Base-by-base conservation (phyloP, 2,888 invertebrate species). In the Graphium colonna region DNA sequence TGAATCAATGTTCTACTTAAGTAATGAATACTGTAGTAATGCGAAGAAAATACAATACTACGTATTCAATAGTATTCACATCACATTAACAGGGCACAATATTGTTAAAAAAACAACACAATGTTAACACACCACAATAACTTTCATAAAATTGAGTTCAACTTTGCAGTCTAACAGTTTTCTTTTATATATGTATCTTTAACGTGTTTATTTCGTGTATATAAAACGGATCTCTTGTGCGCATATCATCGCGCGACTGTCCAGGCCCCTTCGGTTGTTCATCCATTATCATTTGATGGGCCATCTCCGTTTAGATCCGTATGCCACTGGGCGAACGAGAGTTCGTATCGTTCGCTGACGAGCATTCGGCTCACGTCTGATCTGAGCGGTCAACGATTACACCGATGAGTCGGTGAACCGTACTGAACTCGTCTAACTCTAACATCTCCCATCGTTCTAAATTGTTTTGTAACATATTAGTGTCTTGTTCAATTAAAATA, bases 221-320 rank as follows among this genome's bases (percentile, higher is more conserved):
- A 21, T 5, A 5, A 3, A 21, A 63, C 65, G 63, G 65, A 67
- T 64, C 54, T 63, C 68, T 70, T 68, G 75, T 79, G 79, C 85
- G 80, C 82, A 82, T 76, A 79, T 73, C 72, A 71, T 44, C 65
- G 66, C 60, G 62, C 70, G 69, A 77, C 74, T 77, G 79, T 62
- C 77, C 79, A 78, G 84, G 82, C 86, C 88, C 87, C 88, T 83
- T 75, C 73, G 71, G 65, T 69, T 66, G 73, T 73, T 78, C 67
- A 72, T 78, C 79, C 77, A 84, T 86, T 82, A 86, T 79, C 75
- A 77, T 82, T 82, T 88, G 88, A 88, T 88, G 73, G 82, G 73
- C 79, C 76, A 88, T 75, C 87, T 88, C 88, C 88, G 88, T 85
- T 85, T 71, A 66, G 71, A 65, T 62, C 64, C 71, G 55, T 41